Percentiles rank a stretch among this genome's conserved stretches.
phyloP scores from a whole-genome alignment of 1,140 invertebrate species.

The Choristoneura fumiferana region DNA sequence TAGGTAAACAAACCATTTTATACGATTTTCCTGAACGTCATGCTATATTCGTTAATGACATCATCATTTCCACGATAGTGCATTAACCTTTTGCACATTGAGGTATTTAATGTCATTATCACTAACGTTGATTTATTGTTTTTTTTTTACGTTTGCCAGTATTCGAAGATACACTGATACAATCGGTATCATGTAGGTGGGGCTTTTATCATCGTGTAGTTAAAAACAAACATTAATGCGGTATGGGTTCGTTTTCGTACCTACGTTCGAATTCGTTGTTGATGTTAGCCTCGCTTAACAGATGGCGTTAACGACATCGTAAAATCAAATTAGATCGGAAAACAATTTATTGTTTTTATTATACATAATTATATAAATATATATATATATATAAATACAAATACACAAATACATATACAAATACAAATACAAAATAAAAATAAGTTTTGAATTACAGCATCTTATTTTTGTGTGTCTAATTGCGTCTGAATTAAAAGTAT shows the following conservation, averaged over 20 bases:
- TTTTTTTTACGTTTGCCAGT: neutral
- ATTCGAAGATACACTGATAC: no score
- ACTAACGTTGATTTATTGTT: slow-evolving; percentile 15
- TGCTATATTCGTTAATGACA: slow-evolving; percentile 16
- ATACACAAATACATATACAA: no score
- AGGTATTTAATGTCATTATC: slow-evolving; percentile 13
- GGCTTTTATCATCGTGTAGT: no score
- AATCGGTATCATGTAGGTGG: no score
- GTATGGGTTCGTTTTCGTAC: neutral
- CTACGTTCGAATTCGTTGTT: slow-evolving; percentile 3
- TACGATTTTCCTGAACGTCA: slow-evolving; percentile 16
- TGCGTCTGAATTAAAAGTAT: no score
- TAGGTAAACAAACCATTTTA: slow-evolving; percentile 17
- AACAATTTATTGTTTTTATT: neutral
- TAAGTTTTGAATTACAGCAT: no score
- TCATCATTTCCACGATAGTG: slow-evolving; percentile 1
- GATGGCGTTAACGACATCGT: slow-evolving; percentile 24
- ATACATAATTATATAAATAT: no score
- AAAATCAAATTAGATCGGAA: slow-evolving; percentile 23
- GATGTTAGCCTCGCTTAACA: slow-evolving; percentile 3
- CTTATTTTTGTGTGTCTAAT: no score
- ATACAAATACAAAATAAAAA: no score
- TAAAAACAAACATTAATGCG: no score
- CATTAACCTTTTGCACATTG: slow-evolving; percentile 13
- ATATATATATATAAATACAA: no score